Conservation (phyloP, 2,113 vertebrate species). For the Macheiramphus alcinus region DNA sequence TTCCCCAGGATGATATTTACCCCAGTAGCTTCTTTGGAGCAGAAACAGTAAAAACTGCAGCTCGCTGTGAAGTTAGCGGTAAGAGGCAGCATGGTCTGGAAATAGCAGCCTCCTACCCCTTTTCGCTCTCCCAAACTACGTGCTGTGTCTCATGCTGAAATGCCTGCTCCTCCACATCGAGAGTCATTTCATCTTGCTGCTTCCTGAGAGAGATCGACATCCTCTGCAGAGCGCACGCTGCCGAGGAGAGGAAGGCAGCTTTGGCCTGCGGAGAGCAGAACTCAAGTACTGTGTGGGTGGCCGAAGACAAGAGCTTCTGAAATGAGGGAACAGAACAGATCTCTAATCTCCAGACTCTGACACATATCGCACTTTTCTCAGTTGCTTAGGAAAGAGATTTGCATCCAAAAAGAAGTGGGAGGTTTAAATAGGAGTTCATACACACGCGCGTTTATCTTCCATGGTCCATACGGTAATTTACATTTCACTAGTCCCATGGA, state of each 20-base stretch:
- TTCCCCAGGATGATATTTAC: background rate
- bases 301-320: constrained; percentile 63
- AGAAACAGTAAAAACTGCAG: constrained; percentile 11
- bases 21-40: constrained; percentile 12
- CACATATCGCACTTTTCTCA: constrained; percentile 61
- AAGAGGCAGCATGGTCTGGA: constrained; percentile 8
- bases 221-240: constrained; percentile 22
- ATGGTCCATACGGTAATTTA: background rate
- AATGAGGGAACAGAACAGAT: constrained; percentile 62
- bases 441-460: background rate
- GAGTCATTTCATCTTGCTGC: constrained; percentile 28
- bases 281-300: constrained; percentile 64
- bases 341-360: constrained; percentile 70
- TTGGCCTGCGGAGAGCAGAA: constrained; percentile 47
- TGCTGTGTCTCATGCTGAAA: constrained; percentile 54
- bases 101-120: constrained; percentile 62
- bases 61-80: background rate
- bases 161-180: constrained; percentile 19
- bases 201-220: constrained; percentile 57
- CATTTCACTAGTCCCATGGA: background rate
- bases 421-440: constrained; percentile 55
- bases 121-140: constrained; percentile 45
- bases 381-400: constrained; percentile 68
- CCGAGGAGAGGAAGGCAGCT: constrained; percentile 50
- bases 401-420: constrained; percentile 67